A percentile compares a stretch with the other conserved stretches of the same genome.
phyloP scores from a whole-genome alignment of 2,113 vertebrate genomes.

The Notothenia rossii region DNA sequence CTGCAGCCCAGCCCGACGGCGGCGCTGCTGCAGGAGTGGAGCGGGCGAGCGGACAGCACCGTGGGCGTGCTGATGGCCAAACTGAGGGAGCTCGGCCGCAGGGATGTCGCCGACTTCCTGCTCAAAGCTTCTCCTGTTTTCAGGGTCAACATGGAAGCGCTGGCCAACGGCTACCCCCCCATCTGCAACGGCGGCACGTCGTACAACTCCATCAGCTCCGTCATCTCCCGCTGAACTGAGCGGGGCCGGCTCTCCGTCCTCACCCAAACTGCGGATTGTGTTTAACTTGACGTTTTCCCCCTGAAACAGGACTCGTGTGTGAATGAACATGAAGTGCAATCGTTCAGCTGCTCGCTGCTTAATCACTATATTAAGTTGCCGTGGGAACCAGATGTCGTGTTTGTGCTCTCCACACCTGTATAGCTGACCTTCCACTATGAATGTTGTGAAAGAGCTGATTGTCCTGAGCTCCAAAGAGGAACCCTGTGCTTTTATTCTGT shows the following conservation, averaged over 20 bases:
- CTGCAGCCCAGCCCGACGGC: slow-evolving; percentile 90
- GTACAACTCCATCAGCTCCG: slow-evolving; percentile 98
- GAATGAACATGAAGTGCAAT: slow-evolving; percentile 65
- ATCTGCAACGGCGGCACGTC: slow-evolving; percentile 95
- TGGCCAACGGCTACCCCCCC: slow-evolving; percentile 87
- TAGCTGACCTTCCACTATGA: slow-evolving; percentile 44
- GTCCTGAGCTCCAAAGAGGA: slow-evolving; percentile 65
- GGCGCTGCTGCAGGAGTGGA: slow-evolving; percentile 93
- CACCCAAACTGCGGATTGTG: neutral
- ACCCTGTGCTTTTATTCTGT: slow-evolving; percentile 47
- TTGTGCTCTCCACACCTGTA: slow-evolving; percentile 50
- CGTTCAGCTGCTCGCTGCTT: slow-evolving; percentile 49
- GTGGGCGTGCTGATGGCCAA: slow-evolving; percentile 93
- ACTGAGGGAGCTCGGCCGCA: slow-evolving; percentile 94
- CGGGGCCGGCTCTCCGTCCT: neutral
- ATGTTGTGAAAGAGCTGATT: slow-evolving; percentile 56
- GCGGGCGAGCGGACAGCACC: slow-evolving; percentile 87
- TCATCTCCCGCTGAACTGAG: slow-evolving; percentile 91
- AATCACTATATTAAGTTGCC: slow-evolving; percentile 10
- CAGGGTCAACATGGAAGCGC: slow-evolving; percentile 89
- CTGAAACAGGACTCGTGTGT: neutral
- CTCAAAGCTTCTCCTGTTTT: slow-evolving; percentile 93
- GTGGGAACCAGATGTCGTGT: slow-evolving; percentile 45
- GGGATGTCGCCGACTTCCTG: slow-evolving; percentile 96
- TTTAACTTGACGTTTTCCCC: neutral